Evolutionary conservation across 2,888 invertebrate species (phyloP), one percentile per base, ranked within the genome.

Genomic region (Trachelus stipa): DNA sequence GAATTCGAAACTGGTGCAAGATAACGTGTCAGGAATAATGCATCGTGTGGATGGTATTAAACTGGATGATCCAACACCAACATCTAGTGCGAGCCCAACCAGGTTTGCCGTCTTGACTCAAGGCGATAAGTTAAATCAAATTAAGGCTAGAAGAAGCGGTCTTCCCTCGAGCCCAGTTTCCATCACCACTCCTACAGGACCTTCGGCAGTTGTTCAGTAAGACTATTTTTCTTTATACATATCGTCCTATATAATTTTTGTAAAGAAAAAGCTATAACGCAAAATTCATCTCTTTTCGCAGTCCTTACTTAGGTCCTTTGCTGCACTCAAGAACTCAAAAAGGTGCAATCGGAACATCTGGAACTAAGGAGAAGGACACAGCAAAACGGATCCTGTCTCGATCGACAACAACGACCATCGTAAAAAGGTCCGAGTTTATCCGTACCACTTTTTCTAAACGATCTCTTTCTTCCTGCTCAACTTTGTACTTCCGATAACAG

Each of bases 71-170:
- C 79, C 87, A 12, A 80, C 84, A 34, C 84, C 88, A 68, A 73
- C 76, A 33, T 75, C 86, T 3, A 77, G 86, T 33, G 80, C 83
- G 34, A 83, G 83, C 68, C 68, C 81, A n/a, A 74, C 76, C 77
- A 23, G 81, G 79, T 31, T 84, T 11, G 85, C 71, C 15, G 69
- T 77, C 2, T 74, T 85, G 75, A 93, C 94, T 3, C 94, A 94
- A 84, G 94, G 94, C 4, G 94, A 94, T 81, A 92, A 93, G 89
- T 91, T 94, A 30, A 94, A 94, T 87, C 90, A 88, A 81, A 90
- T 91, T 37, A 91, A 91, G 86, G 88, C 88, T 30, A 87, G 88
- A 76, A 87, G 91, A 79, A 88, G 88, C 80, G 81, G 82, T 12
- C 76, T 88, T 75, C 83, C 88, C 12, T 79, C 87, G 56, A 86